Evolutionary conservation across 53 echinoderm and acorn worm genomes (phyloP).

Genomic region (Paelopatides confundens): DNA sequence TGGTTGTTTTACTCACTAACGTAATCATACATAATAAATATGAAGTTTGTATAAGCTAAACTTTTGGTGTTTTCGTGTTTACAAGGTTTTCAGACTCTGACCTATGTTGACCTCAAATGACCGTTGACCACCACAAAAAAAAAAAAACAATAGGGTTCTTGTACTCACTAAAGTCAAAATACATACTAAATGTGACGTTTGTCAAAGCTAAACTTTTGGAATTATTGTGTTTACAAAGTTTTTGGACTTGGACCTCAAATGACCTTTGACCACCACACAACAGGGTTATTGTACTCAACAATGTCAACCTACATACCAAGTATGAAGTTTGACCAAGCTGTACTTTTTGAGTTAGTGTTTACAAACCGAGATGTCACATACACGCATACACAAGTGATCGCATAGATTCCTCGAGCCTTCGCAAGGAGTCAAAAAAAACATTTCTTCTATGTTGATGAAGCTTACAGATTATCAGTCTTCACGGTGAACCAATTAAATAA

Average conservation of each 20-base stretch:
- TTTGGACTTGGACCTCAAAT: neutral
- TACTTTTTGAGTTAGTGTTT: neutral
- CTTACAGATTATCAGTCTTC: no score
- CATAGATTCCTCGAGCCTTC: no score
- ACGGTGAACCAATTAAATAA: no score
- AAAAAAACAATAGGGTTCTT: neutral
- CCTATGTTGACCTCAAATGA: neutral
- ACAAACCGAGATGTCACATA: no score
- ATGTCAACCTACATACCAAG: neutral
- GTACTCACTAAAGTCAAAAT: neutral
- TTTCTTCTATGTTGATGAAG: no score
- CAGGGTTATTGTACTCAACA: neutral
- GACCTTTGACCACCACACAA: neutral
- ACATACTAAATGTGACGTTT: neutral
- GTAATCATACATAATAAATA: neutral
- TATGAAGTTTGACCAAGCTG: neutral
- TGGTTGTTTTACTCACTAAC: neutral
- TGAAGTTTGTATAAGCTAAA: neutral
- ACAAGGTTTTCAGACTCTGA: neutral
- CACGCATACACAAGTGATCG: no score
- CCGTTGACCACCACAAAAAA: neutral
- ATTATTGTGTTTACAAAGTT: neutral
- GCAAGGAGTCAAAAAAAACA: no score
- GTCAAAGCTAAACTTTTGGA: neutral
- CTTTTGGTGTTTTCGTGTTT: neutral